phyloP scores from a whole-genome alignment of 1,140 invertebrate species.

The Phthorimaea operculella region DNA sequence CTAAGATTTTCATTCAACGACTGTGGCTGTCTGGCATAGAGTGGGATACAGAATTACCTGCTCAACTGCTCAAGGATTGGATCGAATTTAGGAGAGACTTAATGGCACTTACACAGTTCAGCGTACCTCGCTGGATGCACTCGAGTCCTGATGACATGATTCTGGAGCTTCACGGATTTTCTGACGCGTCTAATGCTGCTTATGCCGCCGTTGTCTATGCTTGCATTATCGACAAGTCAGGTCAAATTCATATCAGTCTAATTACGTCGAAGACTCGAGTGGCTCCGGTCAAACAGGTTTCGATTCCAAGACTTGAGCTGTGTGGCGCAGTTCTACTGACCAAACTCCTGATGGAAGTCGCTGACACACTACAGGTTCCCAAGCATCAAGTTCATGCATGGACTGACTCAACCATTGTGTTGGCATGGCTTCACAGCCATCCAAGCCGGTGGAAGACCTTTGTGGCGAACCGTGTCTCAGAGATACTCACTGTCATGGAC shows the following conservation, averaged over 20 bases:
- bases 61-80: not conserved
- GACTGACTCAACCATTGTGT: conserved; percentile 42
- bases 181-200: conserved; percentile 26
- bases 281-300: conserved; percentile 26
- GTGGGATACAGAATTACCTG: not conserved
- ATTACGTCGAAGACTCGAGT: conserved; percentile 27
- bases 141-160: not conserved
- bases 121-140: not conserved
- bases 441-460: conserved; percentile 20
- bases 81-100: not conserved
- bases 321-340: conserved; percentile 27
- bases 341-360: conserved; percentile 10
- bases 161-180: conserved; percentile 22
- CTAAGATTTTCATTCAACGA: not conserved
- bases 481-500: conserved; percentile 27
- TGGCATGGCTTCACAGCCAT: conserved; percentile 32
- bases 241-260: conserved; percentile 4
- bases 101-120: not conserved
- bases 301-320: conserved; percentile 31
- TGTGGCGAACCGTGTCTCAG: conserved; percentile 27
- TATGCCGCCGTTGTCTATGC: conserved; percentile 30
- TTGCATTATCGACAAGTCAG: conserved; percentile 1
- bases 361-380: conserved; percentile 19
- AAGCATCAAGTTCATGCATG: too few relatives aligned
- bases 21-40: not conserved